phyloP scores from a whole-genome alignment of 2,797 vertebrate species.

The Merluccius polli region DNA sequence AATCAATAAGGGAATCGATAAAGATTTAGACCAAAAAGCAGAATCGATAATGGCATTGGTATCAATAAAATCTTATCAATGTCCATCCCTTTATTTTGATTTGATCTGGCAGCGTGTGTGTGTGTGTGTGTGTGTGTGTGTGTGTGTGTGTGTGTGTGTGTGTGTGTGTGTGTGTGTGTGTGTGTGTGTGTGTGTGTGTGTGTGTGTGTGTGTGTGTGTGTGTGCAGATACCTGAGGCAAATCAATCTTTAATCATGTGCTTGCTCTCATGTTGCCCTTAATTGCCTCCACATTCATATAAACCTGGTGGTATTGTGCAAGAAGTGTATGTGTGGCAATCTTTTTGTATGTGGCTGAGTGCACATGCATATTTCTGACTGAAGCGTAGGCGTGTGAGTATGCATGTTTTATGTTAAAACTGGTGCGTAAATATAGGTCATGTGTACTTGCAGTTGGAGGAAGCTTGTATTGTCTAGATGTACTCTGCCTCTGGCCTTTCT shows the following conservation, averaged over 20 bases:
- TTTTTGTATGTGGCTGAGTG: conserved; percentile 12
- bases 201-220: conserved; percentile 18
- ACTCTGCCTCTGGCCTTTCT: conserved; percentile 18
- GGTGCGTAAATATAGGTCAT: background rate
- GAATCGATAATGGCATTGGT: too few relatives aligned
- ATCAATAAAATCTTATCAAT: too few relatives aligned
- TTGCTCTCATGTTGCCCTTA: conserved; percentile 65
- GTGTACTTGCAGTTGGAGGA: background rate
- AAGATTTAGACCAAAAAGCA: too few relatives aligned
- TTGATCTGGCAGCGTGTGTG: too few relatives aligned
- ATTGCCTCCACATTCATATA: conserved; percentile 57
- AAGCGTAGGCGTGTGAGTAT: background rate
- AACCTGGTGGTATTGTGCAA: conserved; percentile 26
- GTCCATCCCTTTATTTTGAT: too few relatives aligned
- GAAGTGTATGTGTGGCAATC: conserved; percentile 9
- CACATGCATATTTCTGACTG: conserved; percentile 36
- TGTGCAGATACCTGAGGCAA: conserved; percentile 35
- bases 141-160: too few relatives aligned
- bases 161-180: conserved; percentile 18
- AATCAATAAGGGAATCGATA: too few relatives aligned
- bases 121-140: conserved; percentile 13
- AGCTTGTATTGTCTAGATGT: conserved; percentile 18
- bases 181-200: too few relatives aligned
- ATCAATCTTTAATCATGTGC: conserved; percentile 67
- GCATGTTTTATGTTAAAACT: background rate